phyloP scores from a whole-genome alignment of 2,888 invertebrate genomes.

The Caenorhabditis japonica region DNA sequence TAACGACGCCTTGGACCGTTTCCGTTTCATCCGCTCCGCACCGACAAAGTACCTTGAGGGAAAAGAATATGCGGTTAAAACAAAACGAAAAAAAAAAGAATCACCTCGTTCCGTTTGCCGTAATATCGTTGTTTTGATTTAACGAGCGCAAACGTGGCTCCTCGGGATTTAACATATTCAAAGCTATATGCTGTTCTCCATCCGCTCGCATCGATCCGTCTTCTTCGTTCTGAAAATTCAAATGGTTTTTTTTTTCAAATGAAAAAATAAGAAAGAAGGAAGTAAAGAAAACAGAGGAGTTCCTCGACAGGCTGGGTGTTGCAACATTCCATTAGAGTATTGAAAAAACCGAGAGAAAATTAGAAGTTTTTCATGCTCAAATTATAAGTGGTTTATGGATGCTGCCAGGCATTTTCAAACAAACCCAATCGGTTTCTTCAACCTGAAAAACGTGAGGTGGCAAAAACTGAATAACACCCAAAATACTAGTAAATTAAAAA shows the following conservation, averaged over 20 bases:
- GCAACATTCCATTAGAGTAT: conserved; percentile 13
- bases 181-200: conserved; percentile 61
- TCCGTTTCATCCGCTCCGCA: conserved; percentile 60
- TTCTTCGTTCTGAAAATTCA: conserved; percentile 50
- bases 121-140: conserved; percentile 56
- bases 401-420: conserved; percentile 26
- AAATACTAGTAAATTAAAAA: conserved; percentile 3
- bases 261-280: not conserved
- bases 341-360: not conserved
- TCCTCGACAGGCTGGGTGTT: conserved; percentile 1
- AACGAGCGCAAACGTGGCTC: conserved; percentile 65
- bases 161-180: conserved; percentile 64
- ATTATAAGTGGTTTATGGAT: conserved; percentile 7
- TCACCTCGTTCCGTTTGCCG: conserved; percentile 60
- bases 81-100: not conserved
- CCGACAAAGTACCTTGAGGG: conserved; percentile 55
- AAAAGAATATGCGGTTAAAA: not conserved
- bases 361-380: conserved; percentile 17
- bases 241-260: conserved; percentile 1
- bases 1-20: conserved; percentile 61
- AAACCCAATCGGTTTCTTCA: conserved; percentile 54
- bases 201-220: conserved; percentile 32
- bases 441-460: conserved; percentile 44
- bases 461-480: conserved; percentile 21
- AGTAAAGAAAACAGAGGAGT: conserved; percentile 13